Base-by-base conservation (phyloP, 53 echinoderm and acorn worm genomes). In the Astropecten irregularis region DNA sequence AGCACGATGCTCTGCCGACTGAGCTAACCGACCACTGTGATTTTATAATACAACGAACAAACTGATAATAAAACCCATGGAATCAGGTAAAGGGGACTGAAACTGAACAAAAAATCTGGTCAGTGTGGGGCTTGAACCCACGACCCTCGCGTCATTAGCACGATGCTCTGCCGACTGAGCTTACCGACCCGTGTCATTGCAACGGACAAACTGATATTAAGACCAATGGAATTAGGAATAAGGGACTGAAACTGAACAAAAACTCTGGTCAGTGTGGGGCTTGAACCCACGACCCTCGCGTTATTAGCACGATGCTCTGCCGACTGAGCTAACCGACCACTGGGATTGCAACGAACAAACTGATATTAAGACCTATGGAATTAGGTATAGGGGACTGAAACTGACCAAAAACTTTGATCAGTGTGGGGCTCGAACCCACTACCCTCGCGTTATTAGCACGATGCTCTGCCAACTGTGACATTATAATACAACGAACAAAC, bases 161-260 rank as follows among this genome's bases (percentile, higher is more conserved):
- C 86, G 86, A 85, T 76, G 86, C 86, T 85, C 86, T 85, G 86
- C 86, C 86, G 86, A 85, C 86, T 85, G 86, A 85, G 86, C 86
- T 85, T 76, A 82, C 83, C 82, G 82, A 82, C 82, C 82, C n/a
- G n/a, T n/a, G n/a, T n/a, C n/a, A n/a, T n/a, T n/a, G n/a, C n/a
- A n/a, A n/a, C n/a, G n/a, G n/a, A n/a, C n/a, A n/a, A n/a, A n/a
- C n/a, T n/a, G n/a, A n/a, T n/a, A n/a, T n/a, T n/a, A n/a, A n/a
- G n/a, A n/a, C n/a, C n/a, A n/a, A n/a, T n/a, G n/a, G n/a, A n/a
- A n/a, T n/a, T n/a, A n/a, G n/a, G n/a, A n/a, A n/a, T n/a, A n/a
- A n/a, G n/a, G n/a, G n/a, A n/a, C n/a, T n/a, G n/a, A n/a, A n/a
- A n/a, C n/a, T n/a, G n/a, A n/a, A n/a, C n/a, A 42, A 42, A 42